These are phyloP conservation scores for Fundulus diaphanus DNA, from an alignment of 2,797 vertebrate genomes.

Conservation along the genomic window DNA sequence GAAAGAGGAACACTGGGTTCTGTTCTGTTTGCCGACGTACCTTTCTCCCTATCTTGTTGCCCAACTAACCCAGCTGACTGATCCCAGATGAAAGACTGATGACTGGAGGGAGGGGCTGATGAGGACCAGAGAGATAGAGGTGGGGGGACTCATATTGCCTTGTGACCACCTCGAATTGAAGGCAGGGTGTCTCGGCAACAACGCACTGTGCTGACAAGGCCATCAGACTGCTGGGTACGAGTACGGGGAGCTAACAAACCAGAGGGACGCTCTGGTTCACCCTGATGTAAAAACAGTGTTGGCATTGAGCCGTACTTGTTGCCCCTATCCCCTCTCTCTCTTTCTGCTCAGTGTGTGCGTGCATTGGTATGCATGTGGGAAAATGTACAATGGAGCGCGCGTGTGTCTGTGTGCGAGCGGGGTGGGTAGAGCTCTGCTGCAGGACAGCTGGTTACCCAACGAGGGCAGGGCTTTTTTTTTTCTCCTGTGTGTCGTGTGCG, in stretches of 20 bases:
- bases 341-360: conserved; percentile 43
- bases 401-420: conserved; percentile 37
- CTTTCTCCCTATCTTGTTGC: conserved; percentile 47
- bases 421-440: conserved; percentile 84
- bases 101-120: conserved; percentile 33
- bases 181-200: conserved; percentile 42
- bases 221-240: conserved; percentile 60
- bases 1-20: conserved; percentile 56
- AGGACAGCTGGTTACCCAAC: conserved; percentile 83
- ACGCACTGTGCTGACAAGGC: conserved; percentile 55
- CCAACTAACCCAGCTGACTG: conserved; percentile 50
- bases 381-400: conserved; percentile 29
- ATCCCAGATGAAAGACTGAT: conserved; percentile 51
- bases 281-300: conserved; percentile 53
- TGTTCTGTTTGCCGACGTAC: conserved; percentile 53
- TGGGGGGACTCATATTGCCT: conserved; percentile 34
- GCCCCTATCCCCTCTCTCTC: conserved; percentile 50
- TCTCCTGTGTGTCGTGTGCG: conserved; percentile 68
- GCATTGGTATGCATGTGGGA: conserved; percentile 39
- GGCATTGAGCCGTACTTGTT: conserved; percentile 76
- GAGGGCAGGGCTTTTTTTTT: conserved; percentile 70
- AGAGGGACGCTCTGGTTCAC: conserved; percentile 50
- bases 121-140: conserved; percentile 17
- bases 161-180: conserved; percentile 50
- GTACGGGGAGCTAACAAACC: conserved; percentile 73